Evolutionary conservation across 2,113 vertebrate species (phyloP), one percentile per base, ranked within the genome.

Genomic region (Scomber scombrus): DNA sequence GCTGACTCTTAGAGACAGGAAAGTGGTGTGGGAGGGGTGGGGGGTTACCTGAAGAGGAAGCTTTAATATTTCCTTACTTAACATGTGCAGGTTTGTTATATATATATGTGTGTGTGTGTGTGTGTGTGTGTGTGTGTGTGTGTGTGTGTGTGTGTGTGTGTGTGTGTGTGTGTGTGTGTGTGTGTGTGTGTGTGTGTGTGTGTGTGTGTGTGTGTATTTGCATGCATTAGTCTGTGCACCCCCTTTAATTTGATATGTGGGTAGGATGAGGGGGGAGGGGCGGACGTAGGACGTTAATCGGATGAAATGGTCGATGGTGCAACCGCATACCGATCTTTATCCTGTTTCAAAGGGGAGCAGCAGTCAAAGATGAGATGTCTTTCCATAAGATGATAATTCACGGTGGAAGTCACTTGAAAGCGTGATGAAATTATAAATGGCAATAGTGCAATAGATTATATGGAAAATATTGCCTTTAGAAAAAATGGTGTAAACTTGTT

Each of bases 291-390:
- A 9, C 9, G 49, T 45, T 71, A 54, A 84, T 79, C 57, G 58
- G 80, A 84, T 86, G 63, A 84, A 78, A 73, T 69, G 84, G 60
- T 61, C 69, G 80, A 81, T 86, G 81, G 74, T 81, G 82, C 71
- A 86, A 89, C 86, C 78, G 26, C 84, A 84, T 5, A 2, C 72
- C 3, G 81, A 81, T 83, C 51, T 65, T 26, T 75, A 82, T 90
- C 78, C 18, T 11, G n/a, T 50, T 71, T 84, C 9, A 69, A 75
- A 62, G 73, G 73, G 49, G 51, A 66, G 56, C 71, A 61, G 81
- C 18, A 66, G 65, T 15, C 10, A 4, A 26, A 69, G 31, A 62
- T 4, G 31, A 70, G 57, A 63, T 58, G 67, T 90, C 75, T 86
- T 92, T 92, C 85, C 87, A 69, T 43, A 4, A 58, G 67, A 15